Evolutionary conservation across 2,888 invertebrate species (phyloP).

Genomic region (Diaperis boleti): DNA sequence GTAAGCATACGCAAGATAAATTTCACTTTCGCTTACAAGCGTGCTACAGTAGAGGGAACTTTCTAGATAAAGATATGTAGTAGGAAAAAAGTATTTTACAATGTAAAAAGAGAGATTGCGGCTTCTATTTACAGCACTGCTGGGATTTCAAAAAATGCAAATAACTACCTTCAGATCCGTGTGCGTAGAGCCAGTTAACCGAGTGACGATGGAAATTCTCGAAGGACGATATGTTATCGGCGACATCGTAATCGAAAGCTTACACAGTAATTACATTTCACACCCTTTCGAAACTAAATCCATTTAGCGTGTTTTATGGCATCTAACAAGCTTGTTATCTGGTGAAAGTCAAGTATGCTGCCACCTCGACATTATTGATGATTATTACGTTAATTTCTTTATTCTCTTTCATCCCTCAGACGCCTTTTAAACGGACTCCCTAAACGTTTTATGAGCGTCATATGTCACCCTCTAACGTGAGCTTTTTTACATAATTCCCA

Average conservation of each 20-base stretch:
- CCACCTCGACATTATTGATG: slow-evolving; percentile 40
- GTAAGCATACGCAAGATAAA: too few species aligned
- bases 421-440: slow-evolving; percentile 15
- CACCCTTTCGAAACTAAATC: slow-evolving; percentile 42
- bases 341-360: slow-evolving; percentile 40
- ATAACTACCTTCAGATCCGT: too few species aligned
- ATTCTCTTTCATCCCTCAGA: slow-evolving; percentile 26
- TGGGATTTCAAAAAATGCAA: too few species aligned
- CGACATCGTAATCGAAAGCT: slow-evolving; percentile 47
- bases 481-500: slow-evolving; percentile 26
- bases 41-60: too few species aligned
- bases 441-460: slow-evolving; percentile 32
- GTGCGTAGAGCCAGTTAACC: slow-evolving; percentile 1
- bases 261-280: slow-evolving; percentile 47
- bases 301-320: slow-evolving; percentile 43
- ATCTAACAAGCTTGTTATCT: slow-evolving; percentile 42
- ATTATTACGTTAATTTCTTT: slow-evolving; percentile 42
- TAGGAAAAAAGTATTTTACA: too few species aligned
- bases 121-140: too few species aligned
- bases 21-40: too few species aligned
- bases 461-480: slow-evolving; percentile 23
- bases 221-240: slow-evolving; percentile 48
- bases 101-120: too few species aligned
- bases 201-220: slow-evolving; percentile 43
- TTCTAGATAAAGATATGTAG: too few species aligned